Conservation (phyloP, 2,113 vertebrate genomes). For the Cricetomys ansorgei region DNA sequence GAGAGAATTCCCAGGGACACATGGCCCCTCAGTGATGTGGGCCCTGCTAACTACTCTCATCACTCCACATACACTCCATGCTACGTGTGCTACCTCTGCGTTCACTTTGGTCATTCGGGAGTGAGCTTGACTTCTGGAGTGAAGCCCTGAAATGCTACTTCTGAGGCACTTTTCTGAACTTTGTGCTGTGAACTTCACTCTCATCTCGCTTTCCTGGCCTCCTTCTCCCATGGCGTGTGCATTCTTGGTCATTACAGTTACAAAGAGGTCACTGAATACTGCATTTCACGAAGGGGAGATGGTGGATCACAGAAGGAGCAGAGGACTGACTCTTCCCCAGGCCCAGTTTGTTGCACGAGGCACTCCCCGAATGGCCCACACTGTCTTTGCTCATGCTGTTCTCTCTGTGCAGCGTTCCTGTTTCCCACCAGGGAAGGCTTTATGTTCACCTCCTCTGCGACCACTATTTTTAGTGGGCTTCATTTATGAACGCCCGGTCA, state of each 20-base stretch:
- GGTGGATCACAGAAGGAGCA: background rate
- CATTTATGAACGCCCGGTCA: background rate
- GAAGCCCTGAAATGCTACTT: background rate
- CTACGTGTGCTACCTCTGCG: background rate
- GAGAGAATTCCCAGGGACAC: background rate
- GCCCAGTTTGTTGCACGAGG: too few relatives aligned
- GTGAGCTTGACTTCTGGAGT: background rate
- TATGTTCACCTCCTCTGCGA: background rate
- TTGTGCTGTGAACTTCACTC: background rate
- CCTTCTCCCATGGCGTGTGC: background rate
- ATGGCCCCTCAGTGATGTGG: background rate
- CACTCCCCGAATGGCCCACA: background rate
- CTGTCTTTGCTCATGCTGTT: background rate
- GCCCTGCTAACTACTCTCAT: background rate
- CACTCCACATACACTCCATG: background rate
- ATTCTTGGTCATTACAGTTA: background rate
- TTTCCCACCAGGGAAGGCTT: background rate
- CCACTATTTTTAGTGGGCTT: background rate
- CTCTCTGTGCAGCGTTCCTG: background rate
- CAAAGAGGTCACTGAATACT: conserved; percentile 28
- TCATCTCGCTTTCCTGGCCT: background rate
- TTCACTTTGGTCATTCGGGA: background rate
- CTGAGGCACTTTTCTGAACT: conserved; percentile 1
- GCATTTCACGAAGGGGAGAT: background rate
- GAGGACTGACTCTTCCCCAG: background rate